phyloP scores from a whole-genome alignment of 2,113 vertebrate species.

The Accipiter virgatus region DNA sequence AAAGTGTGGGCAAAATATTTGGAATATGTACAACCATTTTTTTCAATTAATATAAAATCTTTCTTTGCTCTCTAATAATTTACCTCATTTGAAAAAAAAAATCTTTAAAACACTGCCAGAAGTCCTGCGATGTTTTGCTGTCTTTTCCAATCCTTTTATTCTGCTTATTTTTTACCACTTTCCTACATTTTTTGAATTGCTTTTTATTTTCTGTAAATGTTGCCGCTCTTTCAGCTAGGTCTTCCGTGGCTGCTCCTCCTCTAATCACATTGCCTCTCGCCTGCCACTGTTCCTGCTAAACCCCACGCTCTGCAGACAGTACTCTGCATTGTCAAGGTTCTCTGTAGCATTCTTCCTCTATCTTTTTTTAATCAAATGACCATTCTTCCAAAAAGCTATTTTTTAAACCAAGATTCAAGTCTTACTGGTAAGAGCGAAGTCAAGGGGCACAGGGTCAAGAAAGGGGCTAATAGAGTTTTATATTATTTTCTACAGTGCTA shows the following conservation, averaged over 20 bases:
- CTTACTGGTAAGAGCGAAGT: not conserved
- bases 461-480: slow-evolving; percentile 6
- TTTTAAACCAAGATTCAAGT: not conserved
- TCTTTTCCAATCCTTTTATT: not conserved
- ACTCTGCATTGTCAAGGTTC: not conserved
- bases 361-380: not conserved
- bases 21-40: not conserved
- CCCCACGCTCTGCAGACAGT: not conserved
- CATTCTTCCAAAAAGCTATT: not conserved
- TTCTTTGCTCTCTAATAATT: not conserved
- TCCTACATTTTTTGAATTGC: not conserved
- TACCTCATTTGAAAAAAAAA: not conserved
- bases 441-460: not conserved
- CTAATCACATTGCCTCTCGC: not conserved
- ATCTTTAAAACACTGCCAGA: not conserved
- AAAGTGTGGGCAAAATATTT: not conserved
- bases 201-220: not conserved
- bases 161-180: not conserved
- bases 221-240: not conserved
- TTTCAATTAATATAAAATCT: not conserved
- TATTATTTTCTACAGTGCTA: not conserved
- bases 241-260: not conserved
- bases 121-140: not conserved
- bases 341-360: not conserved
- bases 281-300: not conserved